Conservation (phyloP, 2,888 invertebrate genomes). For the Polydrusus cervinus region DNA sequence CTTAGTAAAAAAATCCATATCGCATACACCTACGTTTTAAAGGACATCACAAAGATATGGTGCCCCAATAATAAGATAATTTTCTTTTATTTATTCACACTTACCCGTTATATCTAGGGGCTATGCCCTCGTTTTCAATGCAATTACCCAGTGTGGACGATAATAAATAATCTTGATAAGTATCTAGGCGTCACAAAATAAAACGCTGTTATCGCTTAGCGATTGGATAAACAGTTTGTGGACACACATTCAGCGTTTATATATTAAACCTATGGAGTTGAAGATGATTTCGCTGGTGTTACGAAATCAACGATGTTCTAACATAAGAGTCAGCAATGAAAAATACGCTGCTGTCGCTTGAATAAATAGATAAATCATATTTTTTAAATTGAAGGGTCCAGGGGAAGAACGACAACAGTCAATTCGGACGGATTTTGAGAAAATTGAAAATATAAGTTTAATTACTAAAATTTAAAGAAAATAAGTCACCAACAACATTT, state of each 20-base stretch:
- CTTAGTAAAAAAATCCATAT: too few species aligned
- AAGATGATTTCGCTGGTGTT: neutral
- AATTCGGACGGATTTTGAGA: too few species aligned
- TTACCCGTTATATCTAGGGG: conserved; percentile 63
- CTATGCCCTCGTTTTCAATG: conserved; percentile 67
- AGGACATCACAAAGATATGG: too few species aligned
- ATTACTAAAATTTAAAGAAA: too few species aligned
- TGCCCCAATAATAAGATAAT: too few species aligned
- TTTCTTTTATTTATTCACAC: conserved; percentile 34
- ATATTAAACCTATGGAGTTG: neutral
- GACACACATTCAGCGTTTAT: neutral
- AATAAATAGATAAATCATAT: too few species aligned
- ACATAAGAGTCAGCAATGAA: neutral
- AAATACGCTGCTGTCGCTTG: neutral
- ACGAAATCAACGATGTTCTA: neutral
- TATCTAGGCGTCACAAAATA: neutral
- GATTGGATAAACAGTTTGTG: neutral
- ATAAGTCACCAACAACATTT: too few species aligned
- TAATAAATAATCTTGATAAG: conserved; percentile 1
- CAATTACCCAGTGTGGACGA: conserved; percentile 68
- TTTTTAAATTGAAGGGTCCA: too few species aligned
- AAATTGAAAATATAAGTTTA: too few species aligned
- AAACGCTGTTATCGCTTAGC: neutral
- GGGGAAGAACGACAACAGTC: too few species aligned
- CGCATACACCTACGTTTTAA: too few species aligned